These are phyloP conservation scores for Oncorhynchus masou DNA, from an alignment of 2,113 vertebrate genomes.

Conservation along the genomic window DNA sequence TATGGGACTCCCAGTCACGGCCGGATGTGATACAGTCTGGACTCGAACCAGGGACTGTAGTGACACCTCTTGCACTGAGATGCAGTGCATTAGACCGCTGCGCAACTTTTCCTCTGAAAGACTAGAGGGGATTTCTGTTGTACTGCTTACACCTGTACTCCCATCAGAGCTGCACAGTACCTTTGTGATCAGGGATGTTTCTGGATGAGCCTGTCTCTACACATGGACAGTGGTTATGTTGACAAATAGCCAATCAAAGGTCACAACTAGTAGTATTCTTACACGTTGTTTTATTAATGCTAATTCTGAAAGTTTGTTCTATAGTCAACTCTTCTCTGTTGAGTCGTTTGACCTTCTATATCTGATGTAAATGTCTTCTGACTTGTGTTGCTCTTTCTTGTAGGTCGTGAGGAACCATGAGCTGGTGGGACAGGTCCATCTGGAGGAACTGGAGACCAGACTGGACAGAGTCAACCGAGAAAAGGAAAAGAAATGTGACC, in stretches of 20 bases:
- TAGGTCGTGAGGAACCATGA: conserved; percentile 98
- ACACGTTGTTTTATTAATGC: background rate
- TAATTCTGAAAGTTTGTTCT: background rate
- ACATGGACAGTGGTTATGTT: background rate
- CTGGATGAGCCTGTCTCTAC: too few relatives aligned
- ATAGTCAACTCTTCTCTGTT: background rate
- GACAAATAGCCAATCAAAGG: background rate
- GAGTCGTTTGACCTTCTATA: background rate
- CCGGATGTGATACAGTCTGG: too few relatives aligned
- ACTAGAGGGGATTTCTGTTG: too few relatives aligned
- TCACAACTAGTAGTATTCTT: background rate
- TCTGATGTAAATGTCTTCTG: background rate
- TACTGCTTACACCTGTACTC: too few relatives aligned
- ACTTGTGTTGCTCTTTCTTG: conserved; percentile 9
- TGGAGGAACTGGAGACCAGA: conserved; percentile 93
- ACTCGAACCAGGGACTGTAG: too few relatives aligned
- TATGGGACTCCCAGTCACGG: too few relatives aligned
- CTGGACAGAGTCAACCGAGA: conserved; percentile 85
- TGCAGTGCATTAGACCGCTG: too few relatives aligned
- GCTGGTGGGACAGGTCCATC: conserved; percentile 91
- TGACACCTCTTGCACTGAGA: too few relatives aligned
- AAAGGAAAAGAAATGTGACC: conserved; percentile 78
- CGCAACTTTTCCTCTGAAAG: too few relatives aligned
- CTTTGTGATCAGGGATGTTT: background rate
- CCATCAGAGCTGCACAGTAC: background rate